Conservation (phyloP, 2,113 vertebrate species). For the Halichoeres trimaculatus region DNA sequence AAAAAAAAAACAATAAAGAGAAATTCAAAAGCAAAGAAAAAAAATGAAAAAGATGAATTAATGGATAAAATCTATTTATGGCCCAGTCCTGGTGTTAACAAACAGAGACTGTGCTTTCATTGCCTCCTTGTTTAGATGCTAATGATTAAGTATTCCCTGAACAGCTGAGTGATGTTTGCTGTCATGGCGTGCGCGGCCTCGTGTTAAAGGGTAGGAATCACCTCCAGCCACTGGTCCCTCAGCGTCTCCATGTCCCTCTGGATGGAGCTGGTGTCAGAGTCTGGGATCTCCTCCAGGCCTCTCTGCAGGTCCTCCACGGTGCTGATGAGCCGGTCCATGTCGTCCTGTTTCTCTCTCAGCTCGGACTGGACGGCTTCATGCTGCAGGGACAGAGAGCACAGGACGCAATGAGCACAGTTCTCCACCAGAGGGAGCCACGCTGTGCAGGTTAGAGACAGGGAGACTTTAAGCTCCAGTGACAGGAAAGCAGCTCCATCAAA, state of each 20-base stretch:
- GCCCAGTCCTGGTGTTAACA: too few relatives aligned
- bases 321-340: constrained; percentile 90
- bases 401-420: constrained; percentile 22
- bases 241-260: constrained; percentile 86
- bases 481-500: neutral
- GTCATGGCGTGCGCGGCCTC: neutral
- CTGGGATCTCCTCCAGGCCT: constrained; percentile 87
- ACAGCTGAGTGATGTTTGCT: neutral
- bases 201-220: constrained; percentile 54
- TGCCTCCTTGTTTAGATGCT: too few relatives aligned
- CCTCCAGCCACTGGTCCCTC: constrained; percentile 93
- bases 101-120: neutral
- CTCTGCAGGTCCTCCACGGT: constrained; percentile 90
- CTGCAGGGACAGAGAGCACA: constrained; percentile 79
- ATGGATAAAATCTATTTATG: too few relatives aligned
- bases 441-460: neutral
- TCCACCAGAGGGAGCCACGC: constrained; percentile 54
- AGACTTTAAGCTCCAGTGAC: too few relatives aligned
- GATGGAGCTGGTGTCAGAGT: constrained; percentile 77
- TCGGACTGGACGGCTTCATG: constrained; percentile 88
- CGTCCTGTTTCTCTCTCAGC: constrained; percentile 87
- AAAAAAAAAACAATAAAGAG: too few relatives aligned
- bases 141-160: too few relatives aligned
- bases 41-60: too few relatives aligned
- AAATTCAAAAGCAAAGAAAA: too few relatives aligned